These are phyloP conservation scores for Drosophila kurseongensis DNA, from an alignment of 1,140 invertebrate species.

Conservation along the genomic window DNA sequence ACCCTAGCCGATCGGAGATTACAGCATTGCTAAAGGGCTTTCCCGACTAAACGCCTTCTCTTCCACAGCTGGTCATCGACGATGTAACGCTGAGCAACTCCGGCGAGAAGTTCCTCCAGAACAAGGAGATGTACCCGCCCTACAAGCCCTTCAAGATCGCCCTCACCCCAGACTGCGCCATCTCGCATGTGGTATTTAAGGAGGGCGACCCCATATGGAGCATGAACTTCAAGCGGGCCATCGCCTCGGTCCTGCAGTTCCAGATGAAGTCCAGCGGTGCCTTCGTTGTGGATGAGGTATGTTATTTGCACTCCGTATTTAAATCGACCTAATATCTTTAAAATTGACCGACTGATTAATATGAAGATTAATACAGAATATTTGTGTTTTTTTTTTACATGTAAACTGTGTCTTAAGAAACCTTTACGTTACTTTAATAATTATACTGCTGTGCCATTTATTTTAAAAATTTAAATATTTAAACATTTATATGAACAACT, in stretches of 20 bases:
- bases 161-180: slow-evolving; percentile 64
- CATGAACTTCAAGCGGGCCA: slow-evolving; percentile 88
- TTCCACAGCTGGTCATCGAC: slow-evolving; percentile 78
- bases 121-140: slow-evolving; percentile 83
- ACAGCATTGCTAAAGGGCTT: slow-evolving; percentile 20
- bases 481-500: no score
- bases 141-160: slow-evolving; percentile 83
- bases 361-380: no score
- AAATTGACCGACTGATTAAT: no score
- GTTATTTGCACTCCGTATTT: not conserved
- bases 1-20: slow-evolving; percentile 22
- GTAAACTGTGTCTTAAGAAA: no score
- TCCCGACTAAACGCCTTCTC: slow-evolving; percentile 16
- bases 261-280: slow-evolving; percentile 84
- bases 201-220: slow-evolving; percentile 87
- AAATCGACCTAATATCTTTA: not conserved
- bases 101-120: slow-evolving; percentile 81
- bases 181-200: slow-evolving; percentile 80
- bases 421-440: no score
- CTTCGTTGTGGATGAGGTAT: slow-evolving; percentile 85
- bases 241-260: slow-evolving; percentile 87
- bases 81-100: slow-evolving; percentile 82
- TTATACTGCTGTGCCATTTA: no score
- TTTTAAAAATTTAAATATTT: no score
- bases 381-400: no score